Conservation (phyloP, 2,113 vertebrate genomes). For the Malurus elegans region DNA sequence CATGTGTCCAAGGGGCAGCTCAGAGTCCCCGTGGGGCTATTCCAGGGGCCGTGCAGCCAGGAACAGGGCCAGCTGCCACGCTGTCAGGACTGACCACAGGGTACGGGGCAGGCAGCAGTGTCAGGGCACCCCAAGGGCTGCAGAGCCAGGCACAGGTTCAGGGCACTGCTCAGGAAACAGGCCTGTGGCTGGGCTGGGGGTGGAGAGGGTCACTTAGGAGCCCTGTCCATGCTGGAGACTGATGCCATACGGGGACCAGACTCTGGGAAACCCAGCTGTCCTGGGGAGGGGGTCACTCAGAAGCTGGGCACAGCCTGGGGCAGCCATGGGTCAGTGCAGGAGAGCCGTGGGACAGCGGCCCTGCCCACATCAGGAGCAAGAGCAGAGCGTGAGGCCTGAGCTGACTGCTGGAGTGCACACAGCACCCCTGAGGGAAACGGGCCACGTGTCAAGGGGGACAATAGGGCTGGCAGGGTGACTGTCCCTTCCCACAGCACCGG, state of each 20-base stretch:
- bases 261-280: neutral
- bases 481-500: neutral
- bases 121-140: neutral
- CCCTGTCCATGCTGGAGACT: neutral
- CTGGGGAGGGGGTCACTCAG: neutral
- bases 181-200: neutral
- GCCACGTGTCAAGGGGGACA: neutral
- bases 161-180: neutral
- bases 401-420: neutral
- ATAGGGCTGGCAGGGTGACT: neutral
- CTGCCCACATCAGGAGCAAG: accelerated
- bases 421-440: too few species aligned
- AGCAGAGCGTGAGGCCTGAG: accelerated
- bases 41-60: neutral
- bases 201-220: neutral
- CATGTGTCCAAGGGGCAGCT: neutral
- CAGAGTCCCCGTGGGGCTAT: neutral
- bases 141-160: neutral
- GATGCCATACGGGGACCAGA: neutral
- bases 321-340: neutral
- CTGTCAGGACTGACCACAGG: neutral
- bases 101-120: accelerated
- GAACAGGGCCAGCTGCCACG: neutral
- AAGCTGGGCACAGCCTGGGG: neutral
- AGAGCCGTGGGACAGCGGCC: neutral